Evolutionary conservation across 2,113 vertebrate species (phyloP), one percentile per base, ranked within the genome.

Genomic region (Cheirogaleus medius): DNA sequence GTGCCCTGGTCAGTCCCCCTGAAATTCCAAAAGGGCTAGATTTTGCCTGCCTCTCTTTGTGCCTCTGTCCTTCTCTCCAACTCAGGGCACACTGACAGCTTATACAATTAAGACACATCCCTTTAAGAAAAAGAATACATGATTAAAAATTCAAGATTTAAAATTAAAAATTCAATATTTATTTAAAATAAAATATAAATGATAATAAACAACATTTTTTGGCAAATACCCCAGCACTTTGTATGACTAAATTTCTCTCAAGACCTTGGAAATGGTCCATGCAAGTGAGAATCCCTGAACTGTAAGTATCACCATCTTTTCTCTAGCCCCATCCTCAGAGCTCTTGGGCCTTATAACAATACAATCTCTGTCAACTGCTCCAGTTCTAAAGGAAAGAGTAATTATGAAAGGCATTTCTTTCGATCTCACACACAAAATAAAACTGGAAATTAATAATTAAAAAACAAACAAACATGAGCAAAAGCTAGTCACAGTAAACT

Each of bases 171-270:
- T 77, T 34, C 52, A 39, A 25, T 69, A 71, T 54, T 77, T 93
- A 81, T 90, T 89, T 49, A 84, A 94, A 94, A 60, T 93, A 69
- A 87, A 66, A 60, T 52, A 37, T 69, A 81, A 80, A 83, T 71
- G 20, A 29, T 20, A 90, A 20, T 44, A 64, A 15, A 49, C 47
- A 37, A 10, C 2, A 42, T 21, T 60, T 47, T 91, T n/a, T 87
- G 69, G 56, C 20, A 90, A 78, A 52, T 76, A 74, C 39, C 10
- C 76, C 1, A 12, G 3, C 5, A 14, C 2, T 37, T 58, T 69
- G 56, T 1, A 4, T 66, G 47, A 17, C 18, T 56, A 68, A 92
- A 44, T 84, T 42, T 32, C 39, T 84, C 44, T 83, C 54, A 78
- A 66, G 42, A 83, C 49, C 86, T 82, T 83, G 29, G 32, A 83